A percentile compares a stretch with the other conserved stretches of the same genome.
Evolutionary conservation across 2,113 vertebrate genomes (phyloP).

Genomic region (Rhombomys opimus): DNA sequence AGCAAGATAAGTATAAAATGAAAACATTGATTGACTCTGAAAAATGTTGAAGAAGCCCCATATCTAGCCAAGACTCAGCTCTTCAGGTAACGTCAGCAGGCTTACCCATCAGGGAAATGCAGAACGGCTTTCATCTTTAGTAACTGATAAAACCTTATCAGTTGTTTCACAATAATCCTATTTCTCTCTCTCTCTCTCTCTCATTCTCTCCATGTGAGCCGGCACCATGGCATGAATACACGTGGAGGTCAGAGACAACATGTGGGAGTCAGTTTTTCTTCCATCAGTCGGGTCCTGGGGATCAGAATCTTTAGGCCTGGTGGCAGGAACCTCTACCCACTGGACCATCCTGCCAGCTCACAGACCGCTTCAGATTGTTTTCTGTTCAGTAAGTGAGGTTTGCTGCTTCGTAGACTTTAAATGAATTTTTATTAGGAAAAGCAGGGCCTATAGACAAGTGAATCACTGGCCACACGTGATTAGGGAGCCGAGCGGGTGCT

Average conservation of each 20-base stretch:
- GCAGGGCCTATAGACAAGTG: conserved; percentile 26
- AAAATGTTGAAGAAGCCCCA: background rate
- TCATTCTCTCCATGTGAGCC: background rate
- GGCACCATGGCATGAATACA: background rate
- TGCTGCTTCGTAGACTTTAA: conserved; percentile 52
- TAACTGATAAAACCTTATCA: background rate
- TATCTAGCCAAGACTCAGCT: background rate
- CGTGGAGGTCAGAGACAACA: background rate
- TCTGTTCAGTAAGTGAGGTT: conserved; percentile 53
- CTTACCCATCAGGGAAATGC: background rate
- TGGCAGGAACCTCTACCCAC: too few species aligned
- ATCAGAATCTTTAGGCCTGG: background rate
- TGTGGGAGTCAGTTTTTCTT: background rate
- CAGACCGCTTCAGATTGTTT: conserved; percentile 37
- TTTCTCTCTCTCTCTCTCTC: background rate
- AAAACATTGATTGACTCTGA: background rate
- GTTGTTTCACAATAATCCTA: background rate
- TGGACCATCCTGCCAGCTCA: background rate
- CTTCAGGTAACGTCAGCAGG: background rate
- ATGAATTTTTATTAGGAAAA: conserved; percentile 60
- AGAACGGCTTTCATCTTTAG: background rate
- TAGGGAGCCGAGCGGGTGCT: conserved; percentile 4
- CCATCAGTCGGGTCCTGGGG: background rate
- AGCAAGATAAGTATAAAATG: background rate
- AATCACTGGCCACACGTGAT: conserved; percentile 38